These are phyloP conservation scores for Orchesellides sinensis DNA, from an alignment of 2,888 invertebrate genomes.

Conservation along the genomic window DNA sequence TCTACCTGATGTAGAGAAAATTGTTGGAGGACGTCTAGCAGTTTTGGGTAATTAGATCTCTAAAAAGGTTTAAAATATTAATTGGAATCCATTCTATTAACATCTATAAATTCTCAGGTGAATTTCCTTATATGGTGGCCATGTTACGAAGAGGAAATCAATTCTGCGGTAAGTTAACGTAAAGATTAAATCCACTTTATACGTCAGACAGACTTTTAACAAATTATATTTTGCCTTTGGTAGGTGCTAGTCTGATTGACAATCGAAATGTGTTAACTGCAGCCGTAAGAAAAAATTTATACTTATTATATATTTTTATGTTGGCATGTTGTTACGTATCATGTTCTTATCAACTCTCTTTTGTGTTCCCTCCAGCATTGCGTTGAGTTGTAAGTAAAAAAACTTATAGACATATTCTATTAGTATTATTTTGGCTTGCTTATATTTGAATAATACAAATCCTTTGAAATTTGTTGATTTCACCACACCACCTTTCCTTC, in stretches of 20 bases:
- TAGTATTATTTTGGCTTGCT: no score
- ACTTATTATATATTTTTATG: conserved; percentile 7
- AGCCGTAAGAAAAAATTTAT: conserved; percentile 18
- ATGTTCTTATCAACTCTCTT: not conserved
- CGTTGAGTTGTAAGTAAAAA: conserved; percentile 74
- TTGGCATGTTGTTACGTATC: not conserved
- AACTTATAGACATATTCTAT: not conserved
- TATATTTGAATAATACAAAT: no score
- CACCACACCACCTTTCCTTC: no score
- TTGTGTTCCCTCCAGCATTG: conserved; percentile 71
- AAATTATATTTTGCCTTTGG: no score
- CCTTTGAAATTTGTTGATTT: no score
- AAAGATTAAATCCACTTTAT: no score
- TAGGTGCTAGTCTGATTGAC: conserved; percentile 37
- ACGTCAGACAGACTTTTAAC: no score
- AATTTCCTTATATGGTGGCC: conserved; percentile 78
- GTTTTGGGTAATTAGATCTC: conserved; percentile 13
- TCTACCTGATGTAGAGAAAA: conserved; percentile 78
- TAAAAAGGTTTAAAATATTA: not conserved
- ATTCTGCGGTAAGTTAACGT: conserved; percentile 85
- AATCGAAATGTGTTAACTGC: conserved; percentile 52
- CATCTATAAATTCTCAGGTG: conserved; percentile 77
- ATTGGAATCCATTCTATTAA: not conserved
- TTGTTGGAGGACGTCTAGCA: conserved; percentile 88
- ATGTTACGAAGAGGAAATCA: conserved; percentile 90